Evolutionary conservation across 1,140 invertebrate species (phyloP), one percentile per base, ranked within the genome.

Genomic region (Drosophila jambulina): DNA sequence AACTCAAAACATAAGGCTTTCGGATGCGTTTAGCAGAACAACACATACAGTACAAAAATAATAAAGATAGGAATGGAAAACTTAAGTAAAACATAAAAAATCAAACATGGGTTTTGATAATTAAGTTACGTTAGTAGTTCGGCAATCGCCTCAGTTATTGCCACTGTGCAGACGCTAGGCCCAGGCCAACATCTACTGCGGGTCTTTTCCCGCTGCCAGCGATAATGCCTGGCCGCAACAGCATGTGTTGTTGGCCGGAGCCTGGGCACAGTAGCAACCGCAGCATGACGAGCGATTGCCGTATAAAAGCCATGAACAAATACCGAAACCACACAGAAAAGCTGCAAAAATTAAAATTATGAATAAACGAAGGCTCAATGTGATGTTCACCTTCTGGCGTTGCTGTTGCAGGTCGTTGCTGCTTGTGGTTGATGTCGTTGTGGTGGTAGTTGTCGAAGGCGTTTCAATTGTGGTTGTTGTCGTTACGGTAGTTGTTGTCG

Each of bases 241-340:
- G 23, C 75, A 61, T 38, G 48, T n/a, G 29, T 36, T 69, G 38
- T 42, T 68, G 64, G 75, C 38, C 68, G 36, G 49, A 15, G 48
- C 58, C 69, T 74, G 56, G 42, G 51, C 67, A 74, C 81, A 67
- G 67, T 78, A 90, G 65, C 85, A 90, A 72, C 78, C 75, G 71
- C 82, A 70, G 43, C 46, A 62, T 36, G 51, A 43, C 34, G 76
- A 78, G 56, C 78, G 63, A 61, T 91, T 81, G 67, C 78, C 75
- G 36, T 72, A 80, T 81, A 91, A 88, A 92, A 92, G 91, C 91
- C 91, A 92, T 91, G 87, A 91, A 92, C 91, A 92, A 85, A 92
- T 82, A 92, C 91, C 91, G 82, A 92, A 92, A 92, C 91, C 91
- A 92, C 91, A 92, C 71, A 92, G 59, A 92, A 92, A 92, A 91